phyloP scores from a whole-genome alignment of 2,113 vertebrate genomes.

The Tychaedon coryphoeus region DNA sequence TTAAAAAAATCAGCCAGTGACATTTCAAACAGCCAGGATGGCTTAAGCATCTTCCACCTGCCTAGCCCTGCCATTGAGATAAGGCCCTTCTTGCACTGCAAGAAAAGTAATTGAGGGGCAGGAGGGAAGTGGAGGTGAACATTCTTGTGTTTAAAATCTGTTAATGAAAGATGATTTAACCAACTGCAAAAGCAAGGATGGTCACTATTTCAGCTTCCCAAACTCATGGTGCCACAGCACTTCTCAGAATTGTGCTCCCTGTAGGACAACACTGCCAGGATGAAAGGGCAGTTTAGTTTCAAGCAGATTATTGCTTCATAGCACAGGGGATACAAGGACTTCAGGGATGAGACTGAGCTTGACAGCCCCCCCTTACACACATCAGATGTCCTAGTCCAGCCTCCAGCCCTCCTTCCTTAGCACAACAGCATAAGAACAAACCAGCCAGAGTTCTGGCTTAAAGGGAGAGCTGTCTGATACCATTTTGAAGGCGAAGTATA shows the following conservation, averaged over 20 bases:
- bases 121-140: background rate
- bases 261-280: rapidly evolving
- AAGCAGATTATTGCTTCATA: background rate
- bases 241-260: background rate
- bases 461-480: background rate
- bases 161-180: background rate
- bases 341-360: background rate
- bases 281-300: background rate
- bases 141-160: background rate
- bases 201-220: background rate
- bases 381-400: background rate
- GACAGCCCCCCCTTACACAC: background rate
- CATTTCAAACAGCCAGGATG: background rate
- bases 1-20: background rate
- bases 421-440: background rate
- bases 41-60: background rate
- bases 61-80: background rate
- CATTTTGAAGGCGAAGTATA: background rate
- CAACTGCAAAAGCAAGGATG: background rate
- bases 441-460: background rate
- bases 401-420: background rate
- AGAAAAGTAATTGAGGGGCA: background rate
- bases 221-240: background rate
- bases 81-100: background rate
- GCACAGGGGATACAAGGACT: background rate